Percentiles rank a stretch among this genome's conserved stretches.
Conservation (phyloP, 1,140 invertebrate genomes). For the Pseudomyrmex pallidus region DNA sequence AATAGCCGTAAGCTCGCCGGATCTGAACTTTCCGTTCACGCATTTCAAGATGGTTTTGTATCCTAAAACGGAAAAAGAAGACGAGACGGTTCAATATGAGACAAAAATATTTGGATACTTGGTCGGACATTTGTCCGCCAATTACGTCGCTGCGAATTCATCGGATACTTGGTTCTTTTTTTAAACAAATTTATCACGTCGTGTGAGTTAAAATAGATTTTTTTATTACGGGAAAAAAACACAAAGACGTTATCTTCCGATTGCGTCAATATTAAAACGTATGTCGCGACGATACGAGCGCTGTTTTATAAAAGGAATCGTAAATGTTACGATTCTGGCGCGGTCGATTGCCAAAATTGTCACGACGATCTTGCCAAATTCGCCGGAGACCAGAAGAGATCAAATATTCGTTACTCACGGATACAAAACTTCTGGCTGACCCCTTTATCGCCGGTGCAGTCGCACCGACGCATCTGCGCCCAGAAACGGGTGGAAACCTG, state of each 20-base stretch:
- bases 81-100: too few species aligned
- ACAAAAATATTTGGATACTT: too few species aligned
- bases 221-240: too few species aligned
- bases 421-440: constrained; percentile 51
- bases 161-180: too few species aligned
- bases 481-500: constrained; percentile 66
- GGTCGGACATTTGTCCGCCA: too few species aligned
- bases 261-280: background rate
- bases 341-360: constrained; percentile 44
- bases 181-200: too few species aligned
- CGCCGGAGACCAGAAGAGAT: background rate
- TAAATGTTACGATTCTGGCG: constrained; percentile 4
- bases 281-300: background rate
- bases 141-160: background rate
- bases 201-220: too few species aligned
- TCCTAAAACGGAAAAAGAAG: constrained; percentile 79
- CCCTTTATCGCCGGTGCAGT: constrained; percentile 63
- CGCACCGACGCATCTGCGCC: constrained; percentile 73
- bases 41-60: constrained; percentile 93
- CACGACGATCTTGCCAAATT: constrained; percentile 38
- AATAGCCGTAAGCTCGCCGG: constrained; percentile 94
- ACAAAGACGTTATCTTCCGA: background rate
- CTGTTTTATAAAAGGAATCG: background rate
- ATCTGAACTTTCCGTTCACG: constrained; percentile 93
- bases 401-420: background rate